These are phyloP conservation scores for Myotis lucifugus DNA, from an alignment of 2,113 vertebrate genomes.

Conservation along the genomic window DNA sequence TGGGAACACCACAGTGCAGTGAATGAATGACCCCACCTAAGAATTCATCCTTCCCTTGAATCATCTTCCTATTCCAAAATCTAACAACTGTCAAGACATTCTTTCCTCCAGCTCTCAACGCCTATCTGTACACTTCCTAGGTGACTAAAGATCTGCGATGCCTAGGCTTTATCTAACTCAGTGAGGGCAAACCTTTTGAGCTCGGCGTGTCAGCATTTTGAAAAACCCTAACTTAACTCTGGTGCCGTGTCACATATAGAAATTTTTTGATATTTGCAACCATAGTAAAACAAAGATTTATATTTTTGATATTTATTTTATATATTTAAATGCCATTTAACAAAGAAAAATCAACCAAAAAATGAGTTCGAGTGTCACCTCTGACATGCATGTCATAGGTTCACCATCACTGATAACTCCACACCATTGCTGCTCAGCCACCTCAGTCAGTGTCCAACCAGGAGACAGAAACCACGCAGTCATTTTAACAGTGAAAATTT, in stretches of 20 bases:
- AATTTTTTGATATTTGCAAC: too few relatives aligned
- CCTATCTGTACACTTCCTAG: background rate
- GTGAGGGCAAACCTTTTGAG: too few relatives aligned
- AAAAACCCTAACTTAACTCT: too few relatives aligned
- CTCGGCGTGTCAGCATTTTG: too few relatives aligned
- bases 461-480: background rate
- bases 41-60: background rate
- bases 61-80: conserved; percentile 31
- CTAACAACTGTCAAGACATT: background rate
- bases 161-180: background rate
- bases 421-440: background rate
- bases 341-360: too few relatives aligned
- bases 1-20: background rate
- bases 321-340: too few relatives aligned
- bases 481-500: background rate
- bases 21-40: background rate
- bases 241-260: too few relatives aligned
- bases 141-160: background rate
- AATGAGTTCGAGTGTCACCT: too few relatives aligned
- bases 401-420: background rate
- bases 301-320: too few relatives aligned
- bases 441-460: background rate
- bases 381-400: too few relatives aligned
- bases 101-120: background rate
- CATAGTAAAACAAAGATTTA: too few relatives aligned